Evolutionary conservation across 1,140 invertebrate genomes (phyloP).

Genomic region (Marisa cornuarietis): DNA sequence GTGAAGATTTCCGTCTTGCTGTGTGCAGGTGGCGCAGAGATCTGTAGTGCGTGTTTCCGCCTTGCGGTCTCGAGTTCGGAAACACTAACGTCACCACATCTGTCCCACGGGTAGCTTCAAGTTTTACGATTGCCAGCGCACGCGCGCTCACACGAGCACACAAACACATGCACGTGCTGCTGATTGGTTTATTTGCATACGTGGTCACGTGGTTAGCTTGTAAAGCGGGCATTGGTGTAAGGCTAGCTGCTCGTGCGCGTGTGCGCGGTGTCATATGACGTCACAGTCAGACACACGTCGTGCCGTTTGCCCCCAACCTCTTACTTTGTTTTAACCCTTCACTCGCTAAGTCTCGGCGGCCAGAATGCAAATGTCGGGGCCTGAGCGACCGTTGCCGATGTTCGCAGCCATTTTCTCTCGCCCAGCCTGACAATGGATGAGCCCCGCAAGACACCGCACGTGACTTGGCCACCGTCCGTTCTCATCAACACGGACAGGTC

Average conservation of each 20-base stretch:
- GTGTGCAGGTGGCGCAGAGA: no score
- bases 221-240: neutral
- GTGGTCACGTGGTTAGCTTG: neutral
- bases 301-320: neutral
- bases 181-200: slow-evolving; percentile 17
- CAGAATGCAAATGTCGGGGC: no score
- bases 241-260: neutral
- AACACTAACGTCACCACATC: slow-evolving; percentile 2
- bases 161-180: slow-evolving; percentile 13
- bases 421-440: no score
- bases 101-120: neutral
- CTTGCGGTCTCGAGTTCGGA: no score
- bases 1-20: no score
- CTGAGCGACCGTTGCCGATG: no score
- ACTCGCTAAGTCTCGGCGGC: neutral
- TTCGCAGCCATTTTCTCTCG: no score
- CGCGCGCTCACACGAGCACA: slow-evolving; percentile 4
- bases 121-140: neutral
- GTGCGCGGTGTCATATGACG: neutral
- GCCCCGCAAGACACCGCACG: no score
- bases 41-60: no score
- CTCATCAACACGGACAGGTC: no score
- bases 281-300: neutral
- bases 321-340: neutral
- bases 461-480: no score